Evolutionary conservation across 2,113 vertebrate species (phyloP), one percentile per base, ranked within the genome.

Genomic region (Bubo bubo): DNA sequence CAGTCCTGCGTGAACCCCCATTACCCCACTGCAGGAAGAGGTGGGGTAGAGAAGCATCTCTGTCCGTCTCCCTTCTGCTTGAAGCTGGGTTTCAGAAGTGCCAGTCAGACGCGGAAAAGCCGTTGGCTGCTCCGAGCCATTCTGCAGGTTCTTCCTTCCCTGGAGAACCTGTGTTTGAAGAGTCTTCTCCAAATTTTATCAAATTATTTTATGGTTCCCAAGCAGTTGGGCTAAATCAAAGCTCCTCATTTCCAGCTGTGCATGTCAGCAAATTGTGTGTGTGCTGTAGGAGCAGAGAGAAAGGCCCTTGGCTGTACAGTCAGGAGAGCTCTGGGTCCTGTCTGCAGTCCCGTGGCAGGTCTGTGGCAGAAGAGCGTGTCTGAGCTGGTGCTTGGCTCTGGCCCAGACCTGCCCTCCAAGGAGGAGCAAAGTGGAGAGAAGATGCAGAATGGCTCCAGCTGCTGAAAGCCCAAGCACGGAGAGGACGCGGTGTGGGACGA

Each of bases 391-490:
- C 75, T 79, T 83, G 88, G 88, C 90, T 24, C 52, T 18, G 39
- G 52, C 85, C 77, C 94, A 94, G 88, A 39, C 56, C 88, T 92
- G 83, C 64, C 66, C 81, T 72, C 62, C 1, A 7, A 79, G 87
- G 85, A 86, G 91, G 86, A 95, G 79, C 16, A 1, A 35, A 83
- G 59, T 75, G 3, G 7, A 50, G 75, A 52, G 75, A 66, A 82
- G 82, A 83, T 91, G 96, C 94, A 96, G 88, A 83, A 83, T 76
- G 88, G 79, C 83, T 86, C 79, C 37, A 41, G 86, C 85, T 94
- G 90, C 81, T 77, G 82, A 45, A 77, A 88, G 83, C 86, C 64
- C 60, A 3, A 3, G 80, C 59, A 5, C 2, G n/a, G 86, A 76
- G 79, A 86, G 79, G 72, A 66, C 4, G 1, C 0, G 8, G 53